Base-by-base conservation (phyloP, 1,140 invertebrate species). In the Ceratosolen fusciceps region DNA sequence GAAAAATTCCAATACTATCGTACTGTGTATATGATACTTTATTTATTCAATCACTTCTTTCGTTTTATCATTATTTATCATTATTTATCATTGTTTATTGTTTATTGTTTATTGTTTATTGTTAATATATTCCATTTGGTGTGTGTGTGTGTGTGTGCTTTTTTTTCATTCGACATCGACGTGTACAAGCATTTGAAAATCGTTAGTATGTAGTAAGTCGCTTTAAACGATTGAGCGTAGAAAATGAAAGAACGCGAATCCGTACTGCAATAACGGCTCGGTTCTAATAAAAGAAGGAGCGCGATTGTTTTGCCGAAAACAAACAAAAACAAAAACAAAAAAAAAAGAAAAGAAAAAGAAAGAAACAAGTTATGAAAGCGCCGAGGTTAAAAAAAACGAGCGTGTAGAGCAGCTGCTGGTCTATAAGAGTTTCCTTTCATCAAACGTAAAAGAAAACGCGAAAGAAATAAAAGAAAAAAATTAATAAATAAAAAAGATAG, bases 1-100 rank as follows among this genome's bases (percentile, higher is more conserved):
- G 88, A 90, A 89, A 82, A 84, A 90, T 89, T 88, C 85, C 88
- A 90, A 88, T 89, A 90, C 86, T 87, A 79, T 34, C 56, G 58
- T 67, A 56, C 54, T 54, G 47, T 67, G 31, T 74, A 60, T 52
- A 52, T 65, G 29, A n/a, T n/a, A n/a, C n/a, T n/a, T n/a, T n/a
- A n/a, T n/a, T n/a, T n/a, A n/a, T n/a, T n/a, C n/a, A n/a, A n/a
- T n/a, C n/a, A n/a, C n/a, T n/a, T n/a, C n/a, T n/a, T n/a, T n/a
- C n/a, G n/a, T n/a, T n/a, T n/a, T n/a, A n/a, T n/a, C n/a, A n/a
- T n/a, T n/a, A n/a, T n/a, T n/a, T n/a, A n/a, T n/a, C n/a, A n/a
- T n/a, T n/a, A n/a, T n/a, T n/a, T n/a, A n/a, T n/a, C n/a, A n/a
- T n/a, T n/a, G n/a, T n/a, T n/a, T n/a, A n/a, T n/a, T n/a, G n/a